A percentile compares a stretch with the other conserved stretches of the same genome.
phyloP scores from a whole-genome alignment of 2,888 invertebrate species.

The Masnerella sp. region DNA sequence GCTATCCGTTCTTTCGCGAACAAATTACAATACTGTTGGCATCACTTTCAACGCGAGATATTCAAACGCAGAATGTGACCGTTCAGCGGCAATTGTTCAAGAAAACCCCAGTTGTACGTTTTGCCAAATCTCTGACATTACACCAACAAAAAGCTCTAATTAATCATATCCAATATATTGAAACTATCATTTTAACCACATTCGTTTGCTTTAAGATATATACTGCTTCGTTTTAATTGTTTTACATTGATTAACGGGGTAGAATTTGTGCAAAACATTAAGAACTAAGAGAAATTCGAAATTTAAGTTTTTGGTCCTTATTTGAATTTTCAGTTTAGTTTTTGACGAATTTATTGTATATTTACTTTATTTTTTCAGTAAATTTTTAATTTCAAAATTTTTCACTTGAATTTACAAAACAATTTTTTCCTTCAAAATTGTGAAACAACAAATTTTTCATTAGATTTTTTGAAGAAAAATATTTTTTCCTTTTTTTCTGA shows the following conservation, averaged over 20 bases:
- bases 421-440: too few relatives aligned
- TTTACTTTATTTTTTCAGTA: too few relatives aligned
- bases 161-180: conserved; percentile 45
- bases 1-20: conserved; percentile 45
- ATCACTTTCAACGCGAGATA: conserved; percentile 39
- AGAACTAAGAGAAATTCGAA: too few relatives aligned
- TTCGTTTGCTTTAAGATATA: conserved; percentile 16
- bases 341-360: too few relatives aligned
- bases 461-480: too few relatives aligned
- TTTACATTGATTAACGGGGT: background rate
- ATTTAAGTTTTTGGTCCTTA: too few relatives aligned
- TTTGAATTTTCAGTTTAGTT: too few relatives aligned
- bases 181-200: conserved; percentile 43
- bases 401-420: too few relatives aligned
- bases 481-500: too few relatives aligned
- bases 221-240: conserved; percentile 12
- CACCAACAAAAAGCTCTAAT: conserved; percentile 41
- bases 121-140: conserved; percentile 49
- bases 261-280: too few relatives aligned
- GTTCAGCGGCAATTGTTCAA: conserved; percentile 44
- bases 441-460: too few relatives aligned
- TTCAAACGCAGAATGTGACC: conserved; percentile 45
- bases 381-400: too few relatives aligned
- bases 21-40: conserved; percentile 52
- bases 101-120: conserved; percentile 32